Evolutionary conservation across 1,140 invertebrate genomes (phyloP).

Genomic region (Eriocheir sinensis): DNA sequence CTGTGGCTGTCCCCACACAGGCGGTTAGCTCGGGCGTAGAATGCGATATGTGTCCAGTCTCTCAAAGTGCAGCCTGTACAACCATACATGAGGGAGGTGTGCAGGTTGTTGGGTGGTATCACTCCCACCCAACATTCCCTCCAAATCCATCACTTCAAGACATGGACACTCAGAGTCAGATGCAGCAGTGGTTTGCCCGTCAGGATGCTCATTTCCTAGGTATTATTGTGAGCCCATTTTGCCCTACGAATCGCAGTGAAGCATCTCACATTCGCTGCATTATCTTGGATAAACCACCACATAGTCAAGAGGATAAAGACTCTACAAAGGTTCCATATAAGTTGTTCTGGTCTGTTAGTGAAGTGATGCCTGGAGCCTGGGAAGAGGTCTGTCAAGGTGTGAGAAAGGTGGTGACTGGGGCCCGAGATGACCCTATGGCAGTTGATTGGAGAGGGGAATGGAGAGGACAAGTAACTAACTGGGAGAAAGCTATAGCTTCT

Average conservation of each 20-base stretch:
- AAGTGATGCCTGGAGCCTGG: slow-evolving; percentile 70
- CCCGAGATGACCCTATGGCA: slow-evolving; percentile 72
- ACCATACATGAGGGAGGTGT: slow-evolving; percentile 82
- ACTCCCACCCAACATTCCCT: slow-evolving; percentile 86
- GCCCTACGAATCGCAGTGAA: slow-evolving; percentile 79
- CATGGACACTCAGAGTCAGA: slow-evolving; percentile 85
- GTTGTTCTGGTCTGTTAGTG: slow-evolving; percentile 68
- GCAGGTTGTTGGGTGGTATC: slow-evolving; percentile 86
- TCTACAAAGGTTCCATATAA: slow-evolving; percentile 61
- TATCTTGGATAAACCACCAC: slow-evolving; percentile 65
- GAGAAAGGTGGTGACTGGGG: slow-evolving; percentile 57
- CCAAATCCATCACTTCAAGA: slow-evolving; percentile 86
- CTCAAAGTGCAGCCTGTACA: slow-evolving; percentile 84
- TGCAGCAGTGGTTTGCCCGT: slow-evolving; percentile 85
- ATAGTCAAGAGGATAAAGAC: slow-evolving; percentile 21
- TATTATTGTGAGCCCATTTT: slow-evolving; percentile 85
- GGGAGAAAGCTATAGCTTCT: slow-evolving; percentile 72
- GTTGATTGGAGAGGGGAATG: slow-evolving; percentile 70
- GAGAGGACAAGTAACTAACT: slow-evolving; percentile 66
- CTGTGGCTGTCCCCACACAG: slow-evolving; percentile 84
- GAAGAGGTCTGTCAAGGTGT: slow-evolving; percentile 67
- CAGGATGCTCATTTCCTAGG: slow-evolving; percentile 84
- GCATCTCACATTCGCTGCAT: slow-evolving; percentile 71
- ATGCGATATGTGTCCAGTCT: slow-evolving; percentile 91
- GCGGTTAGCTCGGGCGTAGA: slow-evolving; percentile 86